Evolutionary conservation across 2,797 vertebrate genomes (phyloP).

Genomic region (Sebastes jordani): DNA sequence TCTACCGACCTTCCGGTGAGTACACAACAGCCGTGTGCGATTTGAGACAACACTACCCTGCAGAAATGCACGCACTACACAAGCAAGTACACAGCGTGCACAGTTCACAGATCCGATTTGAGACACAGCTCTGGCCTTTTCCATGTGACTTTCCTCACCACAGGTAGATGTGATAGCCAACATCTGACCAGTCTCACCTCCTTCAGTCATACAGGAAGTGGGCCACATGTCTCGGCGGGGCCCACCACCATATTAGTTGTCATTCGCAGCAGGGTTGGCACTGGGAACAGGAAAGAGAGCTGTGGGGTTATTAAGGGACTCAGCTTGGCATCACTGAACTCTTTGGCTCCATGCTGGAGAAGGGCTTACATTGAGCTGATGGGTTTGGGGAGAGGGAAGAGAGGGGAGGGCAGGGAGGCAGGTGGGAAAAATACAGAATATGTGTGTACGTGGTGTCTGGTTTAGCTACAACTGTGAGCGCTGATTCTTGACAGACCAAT

Average conservation of each 20-base stretch:
- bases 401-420: background rate
- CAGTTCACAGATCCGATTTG: too few relatives aligned
- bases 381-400: conserved; percentile 40
- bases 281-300: conserved; percentile 53
- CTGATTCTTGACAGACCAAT: background rate
- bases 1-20: too few relatives aligned
- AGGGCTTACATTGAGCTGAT: conserved; percentile 62
- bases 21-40: too few relatives aligned
- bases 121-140: background rate
- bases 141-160: conserved; percentile 33
- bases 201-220: conserved; percentile 41
- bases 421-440: background rate
- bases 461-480: conserved; percentile 1
- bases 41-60: too few relatives aligned
- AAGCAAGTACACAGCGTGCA: too few relatives aligned
- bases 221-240: conserved; percentile 45
- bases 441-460: background rate
- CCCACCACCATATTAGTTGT: conserved; percentile 58
- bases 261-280: conserved; percentile 58
- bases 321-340: conserved; percentile 72
- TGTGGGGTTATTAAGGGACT: conserved; percentile 70
- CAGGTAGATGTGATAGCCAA: conserved; percentile 32
- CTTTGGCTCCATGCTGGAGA: conserved; percentile 63
- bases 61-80: too few relatives aligned
- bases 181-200: conserved; percentile 42